Percentiles rank a stretch among this genome's conserved stretches.
phyloP scores from a whole-genome alignment of 2,113 vertebrate genomes.

The Pluvianellus socialis region DNA sequence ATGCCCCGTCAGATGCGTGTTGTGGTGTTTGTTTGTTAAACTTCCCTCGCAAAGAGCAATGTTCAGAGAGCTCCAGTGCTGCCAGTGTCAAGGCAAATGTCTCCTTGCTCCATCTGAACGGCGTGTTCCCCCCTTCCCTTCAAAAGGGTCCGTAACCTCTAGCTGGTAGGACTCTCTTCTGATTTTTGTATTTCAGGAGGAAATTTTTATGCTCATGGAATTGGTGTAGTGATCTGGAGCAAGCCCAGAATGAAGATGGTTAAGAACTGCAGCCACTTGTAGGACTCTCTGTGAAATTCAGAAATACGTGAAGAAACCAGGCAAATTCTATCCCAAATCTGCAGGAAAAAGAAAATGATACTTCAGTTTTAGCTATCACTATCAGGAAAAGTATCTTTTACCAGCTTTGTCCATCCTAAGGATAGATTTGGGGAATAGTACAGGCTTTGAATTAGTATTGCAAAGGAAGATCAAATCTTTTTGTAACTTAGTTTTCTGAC shows the following conservation, averaged over 20 bases:
- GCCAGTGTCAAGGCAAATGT: background rate
- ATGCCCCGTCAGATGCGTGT: background rate
- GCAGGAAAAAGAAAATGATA: background rate
- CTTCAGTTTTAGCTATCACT: background rate
- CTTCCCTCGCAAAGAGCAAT: background rate
- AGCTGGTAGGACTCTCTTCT: background rate
- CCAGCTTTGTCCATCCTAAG: background rate
- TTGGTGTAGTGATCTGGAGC: background rate
- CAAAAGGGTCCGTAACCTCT: background rate
- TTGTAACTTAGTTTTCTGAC: background rate
- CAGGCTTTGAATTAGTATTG: background rate
- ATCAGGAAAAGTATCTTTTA: background rate
- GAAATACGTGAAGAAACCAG: background rate
- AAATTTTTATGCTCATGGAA: background rate
- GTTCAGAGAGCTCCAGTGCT: background rate
- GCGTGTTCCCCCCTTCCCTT: background rate
- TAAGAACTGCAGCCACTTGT: background rate
- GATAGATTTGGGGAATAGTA: background rate
- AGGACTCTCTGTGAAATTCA: background rate
- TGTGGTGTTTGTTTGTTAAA: constrained; percentile 52
- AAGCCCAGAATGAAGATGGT: background rate
- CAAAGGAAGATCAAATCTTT: background rate
- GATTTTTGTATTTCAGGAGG: background rate
- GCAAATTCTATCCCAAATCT: background rate
- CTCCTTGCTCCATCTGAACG: background rate